These are phyloP conservation scores for Ditylenchus weischeri DNA, from an alignment of 2,888 invertebrate genomes.

Conservation along the genomic window DNA sequence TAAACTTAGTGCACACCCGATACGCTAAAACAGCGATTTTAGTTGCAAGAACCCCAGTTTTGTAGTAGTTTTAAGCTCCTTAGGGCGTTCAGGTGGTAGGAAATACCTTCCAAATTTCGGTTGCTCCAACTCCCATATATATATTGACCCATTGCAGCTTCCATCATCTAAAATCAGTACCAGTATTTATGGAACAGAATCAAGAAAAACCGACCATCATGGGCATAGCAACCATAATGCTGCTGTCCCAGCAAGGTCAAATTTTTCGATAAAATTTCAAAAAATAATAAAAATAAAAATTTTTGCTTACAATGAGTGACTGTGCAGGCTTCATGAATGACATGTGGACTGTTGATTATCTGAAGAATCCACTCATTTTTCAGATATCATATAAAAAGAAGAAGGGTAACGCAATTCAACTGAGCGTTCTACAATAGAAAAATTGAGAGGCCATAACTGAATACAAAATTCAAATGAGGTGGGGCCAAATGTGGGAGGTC, in stretches of 20 bases:
- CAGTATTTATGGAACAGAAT: too few relatives aligned
- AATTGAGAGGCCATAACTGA: too few relatives aligned
- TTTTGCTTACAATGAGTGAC: conserved; percentile 53
- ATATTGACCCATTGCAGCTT: conserved; percentile 57
- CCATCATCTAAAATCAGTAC: conserved; percentile 18
- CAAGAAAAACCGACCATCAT: conserved; percentile 42
- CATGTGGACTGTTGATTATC: conserved; percentile 60
- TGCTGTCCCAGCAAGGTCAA: too few relatives aligned
- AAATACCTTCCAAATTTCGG: conserved; percentile 58
- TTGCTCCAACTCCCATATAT: conserved; percentile 55
- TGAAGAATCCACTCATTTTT: conserved; percentile 17
- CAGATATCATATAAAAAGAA: too few relatives aligned
- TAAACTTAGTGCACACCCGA: too few relatives aligned
- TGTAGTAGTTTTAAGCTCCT: too few relatives aligned
- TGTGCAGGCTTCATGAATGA: conserved; percentile 59
- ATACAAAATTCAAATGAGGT: too few relatives aligned
- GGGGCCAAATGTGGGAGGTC: too few relatives aligned
- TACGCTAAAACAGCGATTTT: too few relatives aligned
- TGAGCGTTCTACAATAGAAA: background rate
- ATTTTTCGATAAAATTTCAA: too few relatives aligned
- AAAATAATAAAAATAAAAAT: background rate
- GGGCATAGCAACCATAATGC: conserved; percentile 54
- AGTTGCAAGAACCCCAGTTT: too few relatives aligned
- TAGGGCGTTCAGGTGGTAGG: too few relatives aligned
- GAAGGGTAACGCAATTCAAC: background rate